A percentile compares a stretch with the other conserved stretches of the same genome.
phyloP scores from a whole-genome alignment of 1,140 invertebrate species.

The Drosophila neocordata region DNA sequence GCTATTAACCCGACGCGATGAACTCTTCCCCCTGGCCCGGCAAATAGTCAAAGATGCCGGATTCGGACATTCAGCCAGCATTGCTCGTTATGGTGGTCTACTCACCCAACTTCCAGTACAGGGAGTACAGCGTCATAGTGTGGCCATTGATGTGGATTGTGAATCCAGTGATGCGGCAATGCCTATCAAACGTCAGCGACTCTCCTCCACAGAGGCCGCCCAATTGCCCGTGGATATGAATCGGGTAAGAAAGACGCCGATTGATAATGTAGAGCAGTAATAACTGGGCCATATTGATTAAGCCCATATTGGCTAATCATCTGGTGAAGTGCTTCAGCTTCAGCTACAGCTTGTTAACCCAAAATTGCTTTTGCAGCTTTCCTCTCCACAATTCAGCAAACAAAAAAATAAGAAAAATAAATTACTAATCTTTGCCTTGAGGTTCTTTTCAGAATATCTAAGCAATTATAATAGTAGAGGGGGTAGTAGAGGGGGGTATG shows the following conservation, averaged over 20 bases:
- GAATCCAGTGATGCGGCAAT: constrained; percentile 70
- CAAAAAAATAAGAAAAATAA: constrained; percentile 14
- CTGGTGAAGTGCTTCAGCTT: constrained; percentile 69
- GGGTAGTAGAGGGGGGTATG: background rate
- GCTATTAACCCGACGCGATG: constrained; percentile 95
- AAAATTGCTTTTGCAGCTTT: constrained; percentile 65
- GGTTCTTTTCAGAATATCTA: constrained; percentile 59
- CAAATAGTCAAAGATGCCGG: constrained; percentile 97
- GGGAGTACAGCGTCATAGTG: constrained; percentile 18
- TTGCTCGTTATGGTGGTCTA: constrained; percentile 73
- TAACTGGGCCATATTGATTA: background rate
- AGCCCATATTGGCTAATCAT: background rate
- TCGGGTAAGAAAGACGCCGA: constrained; percentile 69
- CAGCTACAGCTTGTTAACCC: constrained; percentile 57
- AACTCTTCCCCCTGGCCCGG: constrained; percentile 96
- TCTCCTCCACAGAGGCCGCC: constrained; percentile 72
- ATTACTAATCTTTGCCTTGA: constrained; percentile 12
- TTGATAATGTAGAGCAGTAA: constrained; percentile 54
- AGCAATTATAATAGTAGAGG: background rate
- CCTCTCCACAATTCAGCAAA: constrained; percentile 6
- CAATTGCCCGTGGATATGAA: constrained; percentile 66
- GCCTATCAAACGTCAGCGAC: constrained; percentile 60
- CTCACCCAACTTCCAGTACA: constrained; percentile 61
- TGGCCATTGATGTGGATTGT: constrained; percentile 56
- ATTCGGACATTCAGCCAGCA: constrained; percentile 84